Conservation (phyloP, 2,113 vertebrate genomes). For the Daboia siamensis region DNA sequence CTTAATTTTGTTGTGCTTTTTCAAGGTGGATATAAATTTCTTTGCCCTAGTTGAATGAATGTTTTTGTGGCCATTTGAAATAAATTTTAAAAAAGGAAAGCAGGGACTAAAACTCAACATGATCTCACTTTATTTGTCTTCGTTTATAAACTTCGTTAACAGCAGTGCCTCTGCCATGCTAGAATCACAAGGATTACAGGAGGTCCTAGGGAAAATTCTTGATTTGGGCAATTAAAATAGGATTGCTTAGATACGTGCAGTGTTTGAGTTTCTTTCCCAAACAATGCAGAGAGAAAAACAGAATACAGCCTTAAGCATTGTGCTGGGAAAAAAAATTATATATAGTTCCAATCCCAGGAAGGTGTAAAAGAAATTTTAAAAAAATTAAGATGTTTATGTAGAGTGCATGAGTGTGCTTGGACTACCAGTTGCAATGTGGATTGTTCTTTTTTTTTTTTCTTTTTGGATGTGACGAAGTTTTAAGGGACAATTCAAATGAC, state of each 20-base stretch:
- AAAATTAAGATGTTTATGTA: slow-evolving; percentile 8
- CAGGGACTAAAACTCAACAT: neutral
- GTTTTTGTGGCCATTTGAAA: neutral
- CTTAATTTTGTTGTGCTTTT: neutral
- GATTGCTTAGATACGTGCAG: neutral
- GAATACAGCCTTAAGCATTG: slow-evolving; percentile 64
- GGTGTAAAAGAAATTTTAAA: neutral
- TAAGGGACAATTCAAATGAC: slow-evolving; percentile 1
- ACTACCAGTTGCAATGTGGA: neutral
- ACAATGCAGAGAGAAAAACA: slow-evolving; percentile 11
- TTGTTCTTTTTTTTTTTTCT: neutral
- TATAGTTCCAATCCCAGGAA: neutral
- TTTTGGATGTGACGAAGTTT: slow-evolving; percentile 3
- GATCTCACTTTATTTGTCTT: neutral
- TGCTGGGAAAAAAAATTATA: slow-evolving; percentile 13
- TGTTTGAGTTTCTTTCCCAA: slow-evolving; percentile 24
- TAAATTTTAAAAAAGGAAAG: neutral
- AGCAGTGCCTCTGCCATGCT: neutral
- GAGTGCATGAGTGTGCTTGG: neutral
- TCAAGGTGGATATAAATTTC: neutral
- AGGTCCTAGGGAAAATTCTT: neutral
- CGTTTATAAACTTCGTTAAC: neutral
- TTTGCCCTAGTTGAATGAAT: neutral
- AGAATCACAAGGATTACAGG: neutral
- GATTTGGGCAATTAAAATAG: neutral